Evolutionary conservation across 1,140 invertebrate genomes (phyloP).

Genomic region (Trichoplusia ni): DNA sequence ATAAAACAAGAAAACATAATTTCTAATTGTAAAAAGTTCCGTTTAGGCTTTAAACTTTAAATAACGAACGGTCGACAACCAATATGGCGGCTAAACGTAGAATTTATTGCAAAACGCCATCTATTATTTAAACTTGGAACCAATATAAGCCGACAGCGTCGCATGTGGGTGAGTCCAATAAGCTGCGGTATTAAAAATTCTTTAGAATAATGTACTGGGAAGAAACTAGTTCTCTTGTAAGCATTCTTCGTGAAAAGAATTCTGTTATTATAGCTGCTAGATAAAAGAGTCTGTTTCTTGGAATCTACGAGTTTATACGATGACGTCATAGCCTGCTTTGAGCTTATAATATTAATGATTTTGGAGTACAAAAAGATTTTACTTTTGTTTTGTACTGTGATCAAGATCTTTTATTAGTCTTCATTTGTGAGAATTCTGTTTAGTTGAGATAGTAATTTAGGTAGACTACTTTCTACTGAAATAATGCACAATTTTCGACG

Average conservation of each 20-base stretch:
- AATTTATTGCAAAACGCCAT: constrained; percentile 42
- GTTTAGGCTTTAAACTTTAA: constrained; percentile 2
- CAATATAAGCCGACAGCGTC: constrained; percentile 33
- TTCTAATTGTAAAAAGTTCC: constrained; percentile 13
- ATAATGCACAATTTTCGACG: too few species aligned
- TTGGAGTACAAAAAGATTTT: too few species aligned
- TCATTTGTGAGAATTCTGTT: too few species aligned
- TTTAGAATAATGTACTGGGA: constrained; percentile 32
- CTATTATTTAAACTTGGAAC: constrained; percentile 44
- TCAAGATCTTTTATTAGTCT: too few species aligned
- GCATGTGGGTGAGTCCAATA: constrained; percentile 34
- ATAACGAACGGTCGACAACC: constrained; percentile 10
- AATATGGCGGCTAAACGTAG: constrained; percentile 20
- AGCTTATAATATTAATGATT: too few species aligned
- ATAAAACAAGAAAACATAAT: background rate
- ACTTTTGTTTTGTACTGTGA: too few species aligned
- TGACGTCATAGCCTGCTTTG: too few species aligned
- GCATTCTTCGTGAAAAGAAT: constrained; percentile 13
- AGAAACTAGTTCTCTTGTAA: background rate
- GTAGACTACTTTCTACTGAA: too few species aligned
- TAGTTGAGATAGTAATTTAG: too few species aligned
- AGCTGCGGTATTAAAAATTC: constrained; percentile 43
- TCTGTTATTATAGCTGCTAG: background rate
- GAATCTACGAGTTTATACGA: too few species aligned
- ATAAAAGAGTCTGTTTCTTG: too few species aligned